Base-by-base conservation (phyloP, 2,113 vertebrate genomes). In the Carassius carassius region DNA sequence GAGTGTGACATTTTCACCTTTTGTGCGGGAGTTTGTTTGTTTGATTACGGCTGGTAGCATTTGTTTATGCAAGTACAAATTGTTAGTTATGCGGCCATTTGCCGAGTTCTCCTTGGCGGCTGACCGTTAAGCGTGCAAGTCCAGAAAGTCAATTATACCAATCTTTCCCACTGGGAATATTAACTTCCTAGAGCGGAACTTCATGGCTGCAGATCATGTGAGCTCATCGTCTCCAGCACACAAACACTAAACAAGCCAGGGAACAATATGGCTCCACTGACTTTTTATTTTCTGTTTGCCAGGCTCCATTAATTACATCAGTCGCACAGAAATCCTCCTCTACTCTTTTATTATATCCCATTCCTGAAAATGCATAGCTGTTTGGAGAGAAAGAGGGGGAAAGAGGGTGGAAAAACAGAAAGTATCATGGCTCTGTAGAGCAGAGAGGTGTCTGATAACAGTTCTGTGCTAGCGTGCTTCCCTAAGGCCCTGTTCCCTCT, bases 241-340 rank as follows among this genome's bases (percentile, higher is more conserved):
- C 85, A 87, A 86, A 86, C 87, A 89, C 90, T 67, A 70, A 83
- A 88, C 83, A 89, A 73, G 72, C 62, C 81, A 70, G 87, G 67
- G 84, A 91, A 89, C 89, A 89, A 84, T 86, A 83, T 72, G 89
- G 89, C 88, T 91, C 90, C 65, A 63, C 86, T 89, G 88, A 86
- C 89, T 88, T 92, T 93, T 90, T 83, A 90, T 91, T 94, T 92
- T 91, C 88, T 88, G 92, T 92, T 92, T 92, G 91, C 91, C 91
- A 91, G 91, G 92, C 92, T 93, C 89, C 83, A 93, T 94, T 94
- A 94, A 94, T 94, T 92, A 91, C 88, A 85, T 79, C 89, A 82
- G 86, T 88, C 87, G 88, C 87, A 92, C 89, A 87, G 87, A 82
- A 77, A 82, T 82, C 76, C 92, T 92, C 90, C 87, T 89, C 87